phyloP scores from a whole-genome alignment of 2,113 vertebrate genomes.

The Murina feae region DNA sequence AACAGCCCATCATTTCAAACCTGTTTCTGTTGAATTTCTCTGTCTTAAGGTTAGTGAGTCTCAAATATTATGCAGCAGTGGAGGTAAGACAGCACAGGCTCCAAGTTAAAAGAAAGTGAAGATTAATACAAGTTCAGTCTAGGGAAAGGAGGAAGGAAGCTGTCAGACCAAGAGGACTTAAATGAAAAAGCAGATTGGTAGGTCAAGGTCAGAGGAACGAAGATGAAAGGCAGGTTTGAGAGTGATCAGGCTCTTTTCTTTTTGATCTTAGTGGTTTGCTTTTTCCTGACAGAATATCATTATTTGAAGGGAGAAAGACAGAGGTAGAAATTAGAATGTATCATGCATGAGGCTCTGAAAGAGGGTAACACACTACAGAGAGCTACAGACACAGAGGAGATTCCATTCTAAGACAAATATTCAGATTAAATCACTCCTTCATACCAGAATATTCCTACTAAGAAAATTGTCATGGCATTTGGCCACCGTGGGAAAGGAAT shows the following conservation, averaged over 20 bases:
- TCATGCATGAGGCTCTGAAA: slow-evolving; percentile 7
- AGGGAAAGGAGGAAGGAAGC: background rate
- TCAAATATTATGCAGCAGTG: background rate
- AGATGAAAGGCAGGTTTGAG: slow-evolving; percentile 4
- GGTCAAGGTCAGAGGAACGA: slow-evolving; percentile 39
- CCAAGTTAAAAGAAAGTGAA: slow-evolving; percentile 30
- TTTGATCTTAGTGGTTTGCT: slow-evolving; percentile 11
- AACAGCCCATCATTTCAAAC: slow-evolving; percentile 6
- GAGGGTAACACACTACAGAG: background rate
- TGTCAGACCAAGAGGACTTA: background rate
- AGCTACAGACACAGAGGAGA: background rate
- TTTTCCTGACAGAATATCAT: slow-evolving; percentile 28
- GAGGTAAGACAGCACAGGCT: background rate
- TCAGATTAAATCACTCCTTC: background rate
- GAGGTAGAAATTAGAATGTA: background rate
- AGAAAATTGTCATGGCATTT: slow-evolving; percentile 33
- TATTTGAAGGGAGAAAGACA: background rate
- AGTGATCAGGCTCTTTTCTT: background rate
- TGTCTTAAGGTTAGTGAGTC: background rate
- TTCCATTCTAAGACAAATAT: background rate
- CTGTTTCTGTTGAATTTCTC: slow-evolving; percentile 27
- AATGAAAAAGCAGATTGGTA: background rate
- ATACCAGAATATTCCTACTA: background rate
- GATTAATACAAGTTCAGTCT: background rate
- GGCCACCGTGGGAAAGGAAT: background rate